Base-by-base conservation (phyloP, 37 sponge, comb jelly and placozoan genomes). In the Spongilla lacustris region DNA sequence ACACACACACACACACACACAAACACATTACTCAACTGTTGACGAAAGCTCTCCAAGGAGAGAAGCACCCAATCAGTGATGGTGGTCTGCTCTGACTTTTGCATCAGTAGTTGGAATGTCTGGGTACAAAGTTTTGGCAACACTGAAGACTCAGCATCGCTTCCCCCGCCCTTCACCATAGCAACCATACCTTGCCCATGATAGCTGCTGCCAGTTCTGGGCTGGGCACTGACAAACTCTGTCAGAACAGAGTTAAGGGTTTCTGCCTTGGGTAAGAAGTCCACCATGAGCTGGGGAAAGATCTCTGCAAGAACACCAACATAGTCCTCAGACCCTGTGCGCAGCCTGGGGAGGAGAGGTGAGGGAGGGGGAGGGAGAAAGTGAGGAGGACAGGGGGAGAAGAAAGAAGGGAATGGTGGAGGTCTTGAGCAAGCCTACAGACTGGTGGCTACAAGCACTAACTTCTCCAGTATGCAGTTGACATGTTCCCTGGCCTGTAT, bases 181-280 rank as follows among this genome's bases (percentile, higher is more conserved):
- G 41, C 41, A 41, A 41, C 13, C 26, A 1, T 33, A 92, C 92
- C 89, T 92, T 80, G 78, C 73, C 68, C 92, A 88, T 88, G 0
- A 88, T 48, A 10, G 70, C 21, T 2, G 85, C 89, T 27, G 89
- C 86, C 34, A 92, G 29, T 68, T 69, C 14, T 25, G 92, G 92
- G 89, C 26, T 92, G 89, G 28, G 80, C 89, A 50, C 92, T 87
- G 21, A 92, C 73, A 58, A 92, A 83, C 30, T 92, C 92, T 48
- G 85, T 84, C 24, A 92, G 85, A 11, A 92, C 92, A 23, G 74
- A 84, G 22, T 92, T 86, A 1, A 92, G 72, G 0, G 78, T 85
- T 32, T 92, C 89, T 76, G 85, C 71, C 31, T 75, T 74, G 2
- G 92, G 81, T 21, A 92, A 67, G 67, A 92, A 92, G 46, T 92